phyloP scores from a whole-genome alignment of 2,113 vertebrate species.

The Glaucidium brasilianum region DNA sequence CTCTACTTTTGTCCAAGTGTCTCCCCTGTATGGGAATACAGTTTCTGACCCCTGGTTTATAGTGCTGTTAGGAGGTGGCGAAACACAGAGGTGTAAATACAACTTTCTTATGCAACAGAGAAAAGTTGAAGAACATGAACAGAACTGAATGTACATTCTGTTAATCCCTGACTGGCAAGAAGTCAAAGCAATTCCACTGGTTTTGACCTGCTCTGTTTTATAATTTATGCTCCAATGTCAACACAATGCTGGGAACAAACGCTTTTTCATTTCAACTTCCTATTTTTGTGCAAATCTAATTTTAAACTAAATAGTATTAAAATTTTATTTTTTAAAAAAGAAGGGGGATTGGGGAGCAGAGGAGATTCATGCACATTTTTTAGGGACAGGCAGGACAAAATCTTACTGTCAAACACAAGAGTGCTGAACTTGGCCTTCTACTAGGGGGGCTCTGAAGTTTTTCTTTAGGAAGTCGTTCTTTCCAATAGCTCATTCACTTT shows the following conservation, averaged over 20 bases:
- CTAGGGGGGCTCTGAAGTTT: neutral
- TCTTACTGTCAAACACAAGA: too few relatives aligned
- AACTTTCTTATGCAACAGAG: neutral
- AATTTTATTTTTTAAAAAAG: neutral
- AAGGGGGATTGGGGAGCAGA: fast-evolving
- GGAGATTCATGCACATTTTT: fast-evolving
- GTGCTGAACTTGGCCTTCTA: neutral
- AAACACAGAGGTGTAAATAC: neutral
- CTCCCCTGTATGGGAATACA: neutral
- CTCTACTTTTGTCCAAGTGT: neutral
- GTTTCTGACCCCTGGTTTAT: neutral
- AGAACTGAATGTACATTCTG: neutral
- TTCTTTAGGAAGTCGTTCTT: neutral
- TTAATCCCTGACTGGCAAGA: neutral
- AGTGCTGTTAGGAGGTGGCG: neutral
- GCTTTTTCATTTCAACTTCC: neutral
- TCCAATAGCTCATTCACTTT: neutral
- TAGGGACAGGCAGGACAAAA: neutral
- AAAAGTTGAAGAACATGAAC: neutral
- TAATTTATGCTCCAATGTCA: neutral
- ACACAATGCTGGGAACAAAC: neutral
- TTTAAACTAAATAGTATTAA: neutral
- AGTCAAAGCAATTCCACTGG: neutral
- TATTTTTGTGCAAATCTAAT: neutral
- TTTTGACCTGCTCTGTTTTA: neutral